phyloP scores from a whole-genome alignment of 1,140 invertebrate genomes.

The Homarus americanus region DNA sequence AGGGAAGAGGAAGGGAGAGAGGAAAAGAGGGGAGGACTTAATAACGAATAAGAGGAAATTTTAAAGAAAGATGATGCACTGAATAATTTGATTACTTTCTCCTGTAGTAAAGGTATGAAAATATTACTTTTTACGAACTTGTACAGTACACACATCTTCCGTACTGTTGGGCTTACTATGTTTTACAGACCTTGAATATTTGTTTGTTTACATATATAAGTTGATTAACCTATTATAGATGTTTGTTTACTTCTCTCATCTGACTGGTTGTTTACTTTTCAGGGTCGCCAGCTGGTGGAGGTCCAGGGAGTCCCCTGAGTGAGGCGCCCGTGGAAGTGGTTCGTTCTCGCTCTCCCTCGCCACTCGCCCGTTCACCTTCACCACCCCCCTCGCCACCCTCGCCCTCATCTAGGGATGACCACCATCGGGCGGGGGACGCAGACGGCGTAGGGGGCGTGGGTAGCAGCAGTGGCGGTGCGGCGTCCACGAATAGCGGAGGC shows the following conservation, averaged over 20 bases:
- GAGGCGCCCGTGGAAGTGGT: conserved; percentile 73
- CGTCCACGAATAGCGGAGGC: conserved; percentile 78
- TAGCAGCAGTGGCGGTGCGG: conserved; percentile 78
- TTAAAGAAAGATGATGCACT: no score
- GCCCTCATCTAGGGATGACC: conserved; percentile 63
- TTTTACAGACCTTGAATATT: no score
- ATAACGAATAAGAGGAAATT: no score
- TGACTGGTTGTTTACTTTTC: neutral
- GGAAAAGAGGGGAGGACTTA: no score
- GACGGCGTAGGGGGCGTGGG: conserved; percentile 78
- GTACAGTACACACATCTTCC: no score
- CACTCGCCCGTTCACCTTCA: conserved; percentile 73
- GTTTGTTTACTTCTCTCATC: no score
- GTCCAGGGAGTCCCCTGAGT: conserved; percentile 38
- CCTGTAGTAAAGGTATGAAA: no score
- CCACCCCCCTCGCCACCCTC: conserved; percentile 75
- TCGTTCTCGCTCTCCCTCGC: conserved; percentile 76
- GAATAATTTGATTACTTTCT: no score
- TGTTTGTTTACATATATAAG: no score
- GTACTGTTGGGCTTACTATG: no score
- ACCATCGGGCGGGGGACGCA: conserved; percentile 78
- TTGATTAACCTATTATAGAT: no score
- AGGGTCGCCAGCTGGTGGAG: conserved; percentile 44
- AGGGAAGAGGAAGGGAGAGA: neutral
- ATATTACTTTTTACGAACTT: no score